Conservation (phyloP, 2,888 invertebrate species). For the Serrognathus titanus region DNA sequence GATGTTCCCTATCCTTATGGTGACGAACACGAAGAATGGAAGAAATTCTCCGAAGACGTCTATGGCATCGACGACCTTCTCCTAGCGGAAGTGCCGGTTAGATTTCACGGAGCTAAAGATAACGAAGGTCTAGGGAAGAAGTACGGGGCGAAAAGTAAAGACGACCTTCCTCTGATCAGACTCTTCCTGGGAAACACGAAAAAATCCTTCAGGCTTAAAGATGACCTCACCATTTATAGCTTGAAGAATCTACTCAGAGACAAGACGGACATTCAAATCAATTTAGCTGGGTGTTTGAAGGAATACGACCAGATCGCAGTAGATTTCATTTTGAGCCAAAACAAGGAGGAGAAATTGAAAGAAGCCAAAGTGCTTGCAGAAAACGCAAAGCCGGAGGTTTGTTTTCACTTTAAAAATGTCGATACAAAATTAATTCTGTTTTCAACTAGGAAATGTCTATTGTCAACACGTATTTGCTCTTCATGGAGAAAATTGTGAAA, state of each 20-base stretch:
- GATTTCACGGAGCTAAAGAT: slow-evolving; percentile 92
- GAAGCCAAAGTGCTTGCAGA: slow-evolving; percentile 44
- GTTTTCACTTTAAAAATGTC: neutral
- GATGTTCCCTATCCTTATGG: slow-evolving; percentile 95
- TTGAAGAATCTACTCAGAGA: slow-evolving; percentile 66
- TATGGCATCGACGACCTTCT: slow-evolving; percentile 69
- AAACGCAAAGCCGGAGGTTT: slow-evolving; percentile 7
- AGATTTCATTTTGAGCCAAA: slow-evolving; percentile 62
- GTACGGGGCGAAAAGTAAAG: slow-evolving; percentile 68
- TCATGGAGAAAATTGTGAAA: slow-evolving; percentile 78
- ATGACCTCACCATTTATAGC: slow-evolving; percentile 60
- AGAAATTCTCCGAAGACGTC: slow-evolving; percentile 72
- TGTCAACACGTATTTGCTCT: slow-evolving; percentile 72
- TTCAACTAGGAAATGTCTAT: slow-evolving; percentile 52
- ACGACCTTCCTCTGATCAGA: slow-evolving; percentile 77
- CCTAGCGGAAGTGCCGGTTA: slow-evolving; percentile 84
- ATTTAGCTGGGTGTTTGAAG: slow-evolving; percentile 82
- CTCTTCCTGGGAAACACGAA: slow-evolving; percentile 68
- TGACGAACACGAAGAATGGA: slow-evolving; percentile 87
- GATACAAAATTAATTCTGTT: neutral
- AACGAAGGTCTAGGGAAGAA: slow-evolving; percentile 77
- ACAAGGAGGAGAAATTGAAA: slow-evolving; percentile 51
- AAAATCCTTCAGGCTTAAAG: slow-evolving; percentile 36
- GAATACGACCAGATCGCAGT: slow-evolving; percentile 75
- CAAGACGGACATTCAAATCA: slow-evolving; percentile 76